Percentiles rank a stretch among this genome's conserved stretches.
phyloP scores from a whole-genome alignment of 2,888 invertebrate species.

The Achlya flavicornis region DNA sequence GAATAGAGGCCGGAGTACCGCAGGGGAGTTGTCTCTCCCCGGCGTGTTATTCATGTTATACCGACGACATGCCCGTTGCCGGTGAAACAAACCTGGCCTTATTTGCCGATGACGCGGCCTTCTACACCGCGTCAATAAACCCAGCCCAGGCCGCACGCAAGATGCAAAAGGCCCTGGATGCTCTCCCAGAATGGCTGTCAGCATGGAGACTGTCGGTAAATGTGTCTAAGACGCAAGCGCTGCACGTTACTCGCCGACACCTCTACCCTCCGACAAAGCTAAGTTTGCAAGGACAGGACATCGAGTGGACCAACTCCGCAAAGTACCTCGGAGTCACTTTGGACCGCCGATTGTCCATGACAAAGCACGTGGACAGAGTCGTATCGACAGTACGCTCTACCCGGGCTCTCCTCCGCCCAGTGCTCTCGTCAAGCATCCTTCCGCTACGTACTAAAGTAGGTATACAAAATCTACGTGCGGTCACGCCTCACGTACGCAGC shows the following conservation, averaged over 20 bases:
- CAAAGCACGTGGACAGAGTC: slow-evolving; percentile 18
- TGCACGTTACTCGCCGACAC: background rate
- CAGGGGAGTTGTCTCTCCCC: slow-evolving; percentile 24
- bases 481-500: slow-evolving; percentile 22
- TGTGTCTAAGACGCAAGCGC: background rate
- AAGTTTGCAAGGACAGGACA: slow-evolving; percentile 11
- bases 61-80: slow-evolving; percentile 27
- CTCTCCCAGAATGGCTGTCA: no score
- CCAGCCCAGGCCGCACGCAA: slow-evolving; percentile 18
- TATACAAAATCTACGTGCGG: slow-evolving; percentile 30
- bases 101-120: background rate
- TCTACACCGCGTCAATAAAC: slow-evolving; percentile 25
- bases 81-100: no score
- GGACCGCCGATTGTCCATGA: slow-evolving; percentile 27
- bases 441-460: slow-evolving; percentile 25
- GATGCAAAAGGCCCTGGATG: background rate
- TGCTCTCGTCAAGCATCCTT: slow-evolving; percentile 22
- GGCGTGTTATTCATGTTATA: slow-evolving; percentile 23
- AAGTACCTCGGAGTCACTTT: slow-evolving; percentile 32
- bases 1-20: slow-evolving; percentile 28
- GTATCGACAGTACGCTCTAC: slow-evolving; percentile 16
- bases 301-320: slow-evolving; percentile 16
- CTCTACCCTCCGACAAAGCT: background rate
- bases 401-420: slow-evolving; percentile 20
- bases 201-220: no score